phyloP scores from a whole-genome alignment of 2,888 invertebrate genomes.

The Ophonus ardosiacus region DNA sequence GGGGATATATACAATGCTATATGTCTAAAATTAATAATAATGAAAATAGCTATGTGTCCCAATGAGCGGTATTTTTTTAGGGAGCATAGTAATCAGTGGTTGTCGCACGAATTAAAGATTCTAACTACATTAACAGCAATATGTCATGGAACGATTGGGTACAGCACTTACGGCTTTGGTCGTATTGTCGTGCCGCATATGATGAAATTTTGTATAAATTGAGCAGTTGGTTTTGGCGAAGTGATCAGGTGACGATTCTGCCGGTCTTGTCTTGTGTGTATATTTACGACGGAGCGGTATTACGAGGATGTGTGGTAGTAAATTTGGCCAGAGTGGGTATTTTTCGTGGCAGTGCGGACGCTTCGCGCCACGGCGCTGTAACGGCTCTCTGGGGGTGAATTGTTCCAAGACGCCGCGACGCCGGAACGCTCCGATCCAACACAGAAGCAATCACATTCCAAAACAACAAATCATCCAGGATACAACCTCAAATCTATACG shows the following conservation, averaged over 20 bases:
- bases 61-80: too few species aligned
- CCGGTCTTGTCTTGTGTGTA: not conserved
- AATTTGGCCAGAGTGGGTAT: constrained; percentile 43
- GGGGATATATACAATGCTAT: too few species aligned
- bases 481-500: constrained; percentile 39
- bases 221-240: not conserved
- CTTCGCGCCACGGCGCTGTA: constrained; percentile 5
- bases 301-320: constrained; percentile 53
- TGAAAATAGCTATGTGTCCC: too few species aligned
- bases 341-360: constrained; percentile 26
- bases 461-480: constrained; percentile 59
- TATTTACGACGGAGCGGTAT: constrained; percentile 42
- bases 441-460: constrained; percentile 64
- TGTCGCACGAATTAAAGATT: too few species aligned
- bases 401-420: constrained; percentile 16
- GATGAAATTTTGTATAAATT: not conserved
- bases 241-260: constrained; percentile 24
- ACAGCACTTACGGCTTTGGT: too few species aligned
- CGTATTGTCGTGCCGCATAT: too few species aligned
- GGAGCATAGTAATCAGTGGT: too few species aligned
- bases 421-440: constrained; percentile 2
- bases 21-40: too few species aligned
- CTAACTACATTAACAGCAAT: too few species aligned
- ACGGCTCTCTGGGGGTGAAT: constrained; percentile 58
- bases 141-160: too few species aligned